Percentiles rank a stretch among this genome's conserved stretches.
phyloP scores from a whole-genome alignment of 1,140 invertebrate species.

The Drosophila bipectinata region DNA sequence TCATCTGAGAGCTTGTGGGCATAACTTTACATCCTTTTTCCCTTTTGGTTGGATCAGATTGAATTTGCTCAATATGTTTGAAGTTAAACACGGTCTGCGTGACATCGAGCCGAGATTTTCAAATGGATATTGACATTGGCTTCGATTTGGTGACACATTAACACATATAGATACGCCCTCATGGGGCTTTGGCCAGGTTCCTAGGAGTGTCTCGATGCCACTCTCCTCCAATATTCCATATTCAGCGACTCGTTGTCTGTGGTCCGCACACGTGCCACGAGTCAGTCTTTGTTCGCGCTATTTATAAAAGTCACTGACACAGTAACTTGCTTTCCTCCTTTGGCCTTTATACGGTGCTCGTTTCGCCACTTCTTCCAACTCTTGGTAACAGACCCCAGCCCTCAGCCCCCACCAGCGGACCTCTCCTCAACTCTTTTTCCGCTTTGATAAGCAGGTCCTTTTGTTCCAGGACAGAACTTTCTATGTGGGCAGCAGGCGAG shows the following conservation, averaged over 20 bases:
- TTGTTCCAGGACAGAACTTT: slow-evolving; percentile 69
- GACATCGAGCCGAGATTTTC: slow-evolving; percentile 45
- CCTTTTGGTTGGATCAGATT: slow-evolving; percentile 17
- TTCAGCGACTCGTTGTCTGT: slow-evolving; percentile 43
- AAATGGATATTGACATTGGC: slow-evolving; percentile 76
- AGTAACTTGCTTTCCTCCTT: slow-evolving; percentile 71
- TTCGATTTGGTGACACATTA: slow-evolving; percentile 27
- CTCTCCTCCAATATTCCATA: background rate
- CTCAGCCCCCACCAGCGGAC: background rate
- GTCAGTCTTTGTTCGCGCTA: slow-evolving; percentile 76
- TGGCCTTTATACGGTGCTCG: slow-evolving; percentile 46
- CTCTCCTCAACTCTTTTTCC: slow-evolving; percentile 70
- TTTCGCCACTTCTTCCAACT: slow-evolving; percentile 69
- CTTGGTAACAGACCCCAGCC: slow-evolving; percentile 25
- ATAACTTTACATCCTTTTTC: too few relatives aligned
- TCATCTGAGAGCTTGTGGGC: background rate
- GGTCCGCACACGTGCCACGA: slow-evolving; percentile 52
- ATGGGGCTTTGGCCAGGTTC: slow-evolving; percentile 19
- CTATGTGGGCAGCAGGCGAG: slow-evolving; percentile 55
- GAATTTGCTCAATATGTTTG: slow-evolving; percentile 46
- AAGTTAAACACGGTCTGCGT: slow-evolving; percentile 41
- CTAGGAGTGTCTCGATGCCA: slow-evolving; percentile 6
- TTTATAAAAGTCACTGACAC: slow-evolving; percentile 81
- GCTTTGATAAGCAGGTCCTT: slow-evolving; percentile 79
- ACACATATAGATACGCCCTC: slow-evolving; percentile 10